Percentiles rank a stretch among this genome's conserved stretches.
phyloP scores from a whole-genome alignment of 2,797 vertebrate species.

The Coreius guichenoti region DNA sequence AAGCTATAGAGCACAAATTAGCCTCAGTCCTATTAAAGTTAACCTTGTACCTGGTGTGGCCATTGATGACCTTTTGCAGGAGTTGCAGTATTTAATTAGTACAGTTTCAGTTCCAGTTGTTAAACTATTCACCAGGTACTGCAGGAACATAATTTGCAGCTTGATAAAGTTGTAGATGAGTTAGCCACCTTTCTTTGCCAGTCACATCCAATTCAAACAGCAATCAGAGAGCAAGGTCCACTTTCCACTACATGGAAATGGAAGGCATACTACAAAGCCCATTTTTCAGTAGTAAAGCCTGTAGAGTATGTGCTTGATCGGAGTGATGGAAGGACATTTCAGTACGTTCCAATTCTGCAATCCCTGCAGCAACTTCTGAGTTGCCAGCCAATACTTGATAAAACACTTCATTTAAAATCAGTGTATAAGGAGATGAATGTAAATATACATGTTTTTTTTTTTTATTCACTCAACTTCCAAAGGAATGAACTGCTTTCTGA shows the following conservation, averaged over 20 bases:
- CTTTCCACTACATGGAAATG: constrained; percentile 31
- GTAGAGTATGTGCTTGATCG: constrained; percentile 28
- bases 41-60: constrained; percentile 39
- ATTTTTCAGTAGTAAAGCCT: constrained; percentile 40
- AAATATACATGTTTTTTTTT: constrained; percentile 7
- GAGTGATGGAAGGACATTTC: constrained; percentile 16
- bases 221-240: constrained; percentile 27
- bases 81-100: constrained; percentile 31
- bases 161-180: constrained; percentile 39
- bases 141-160: constrained; percentile 17
- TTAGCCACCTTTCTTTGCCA: constrained; percentile 34
- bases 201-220: constrained; percentile 38
- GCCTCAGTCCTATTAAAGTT: not conserved
- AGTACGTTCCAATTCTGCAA: constrained; percentile 21
- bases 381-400: constrained; percentile 11
- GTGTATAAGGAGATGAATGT: not conserved
- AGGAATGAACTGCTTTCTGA: constrained; percentile 9
- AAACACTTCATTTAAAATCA: not conserved
- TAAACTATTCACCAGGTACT: constrained; percentile 4
- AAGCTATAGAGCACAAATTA: not conserved
- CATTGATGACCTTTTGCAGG: constrained; percentile 41
- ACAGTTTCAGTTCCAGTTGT: constrained; percentile 23
- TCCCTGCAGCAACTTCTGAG: constrained; percentile 6
- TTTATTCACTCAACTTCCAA: constrained; percentile 37
- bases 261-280: constrained; percentile 35